Conservation (phyloP, 2,888 invertebrate species). For the Mythimna impura region DNA sequence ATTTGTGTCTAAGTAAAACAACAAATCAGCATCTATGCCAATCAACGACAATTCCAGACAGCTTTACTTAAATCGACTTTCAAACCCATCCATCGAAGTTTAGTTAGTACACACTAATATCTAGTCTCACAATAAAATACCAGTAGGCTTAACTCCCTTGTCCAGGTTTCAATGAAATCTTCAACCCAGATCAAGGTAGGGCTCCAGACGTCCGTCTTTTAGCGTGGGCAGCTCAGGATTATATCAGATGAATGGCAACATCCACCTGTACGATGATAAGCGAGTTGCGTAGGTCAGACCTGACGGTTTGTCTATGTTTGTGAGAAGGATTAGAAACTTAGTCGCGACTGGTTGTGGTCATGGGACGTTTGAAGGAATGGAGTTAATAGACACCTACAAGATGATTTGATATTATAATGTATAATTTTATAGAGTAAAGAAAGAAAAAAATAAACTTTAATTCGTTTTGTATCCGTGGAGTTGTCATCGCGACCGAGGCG, state of each 20-base stretch:
- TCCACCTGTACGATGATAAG: slow-evolving; percentile 55
- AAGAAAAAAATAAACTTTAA: no score
- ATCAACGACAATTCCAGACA: neutral
- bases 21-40: slow-evolving; percentile 1
- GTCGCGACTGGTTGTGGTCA: neutral
- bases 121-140: slow-evolving; percentile 11
- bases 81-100: neutral
- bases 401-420: no score
- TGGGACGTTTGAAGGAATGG: neutral
- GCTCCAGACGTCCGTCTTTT: slow-evolving; percentile 28
- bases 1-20: neutral
- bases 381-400: neutral
- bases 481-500: no score
- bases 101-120: neutral
- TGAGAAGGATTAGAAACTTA: slow-evolving; percentile 16
- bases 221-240: slow-evolving; percentile 45
- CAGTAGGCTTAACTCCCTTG: slow-evolving; percentile 7
- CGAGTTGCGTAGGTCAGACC: slow-evolving; percentile 54
- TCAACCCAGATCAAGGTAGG: slow-evolving; percentile 44
- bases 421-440: no score
- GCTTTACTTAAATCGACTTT: slow-evolving; percentile 11
- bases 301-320: slow-evolving; percentile 1
- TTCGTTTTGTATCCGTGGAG: no score
- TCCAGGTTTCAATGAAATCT: slow-evolving; percentile 40
- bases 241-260: slow-evolving; percentile 54